phyloP scores from a whole-genome alignment of 2,888 invertebrate genomes.

The Tyria jacobaeae region DNA sequence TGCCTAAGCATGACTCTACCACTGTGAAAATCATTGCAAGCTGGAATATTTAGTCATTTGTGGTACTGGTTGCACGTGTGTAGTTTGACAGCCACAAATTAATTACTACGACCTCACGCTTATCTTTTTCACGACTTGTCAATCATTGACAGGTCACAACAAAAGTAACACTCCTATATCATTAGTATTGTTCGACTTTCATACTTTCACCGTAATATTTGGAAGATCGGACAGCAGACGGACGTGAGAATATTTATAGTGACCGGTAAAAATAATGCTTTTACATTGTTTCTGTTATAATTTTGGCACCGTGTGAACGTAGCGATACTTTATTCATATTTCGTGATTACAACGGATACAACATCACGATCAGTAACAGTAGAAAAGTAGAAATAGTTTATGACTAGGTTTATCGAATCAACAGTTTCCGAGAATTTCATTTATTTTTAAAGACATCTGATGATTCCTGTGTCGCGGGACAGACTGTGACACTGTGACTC shows the following conservation, averaged over 20 bases:
- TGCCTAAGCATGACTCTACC: too few species aligned
- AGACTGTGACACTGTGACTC: too few species aligned
- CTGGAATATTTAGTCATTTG: too few species aligned
- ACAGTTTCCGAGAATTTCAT: too few species aligned
- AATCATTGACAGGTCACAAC: neutral
- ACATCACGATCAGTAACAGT: conserved; percentile 5
- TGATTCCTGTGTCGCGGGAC: too few species aligned
- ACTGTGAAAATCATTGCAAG: too few species aligned
- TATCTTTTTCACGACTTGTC: neutral
- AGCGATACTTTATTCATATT: too few species aligned
- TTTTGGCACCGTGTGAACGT: conserved; percentile 11
- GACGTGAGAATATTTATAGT: conserved; percentile 37
- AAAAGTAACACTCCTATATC: conserved; percentile 20
- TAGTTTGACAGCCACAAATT: too few species aligned
- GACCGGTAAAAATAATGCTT: conserved; percentile 18
- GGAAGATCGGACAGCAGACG: conserved; percentile 3
- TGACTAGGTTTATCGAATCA: too few species aligned
- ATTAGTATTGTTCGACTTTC: conserved; percentile 30
- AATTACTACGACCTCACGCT: too few species aligned
- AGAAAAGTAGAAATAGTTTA: conserved; percentile 6
- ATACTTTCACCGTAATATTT: conserved; percentile 35
- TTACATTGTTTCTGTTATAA: neutral
- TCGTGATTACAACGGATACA: neutral
- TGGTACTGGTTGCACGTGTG: too few species aligned
- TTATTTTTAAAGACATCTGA: too few species aligned